Conservation (phyloP, 2,113 vertebrate genomes). For the Seriola rivoliana region DNA sequence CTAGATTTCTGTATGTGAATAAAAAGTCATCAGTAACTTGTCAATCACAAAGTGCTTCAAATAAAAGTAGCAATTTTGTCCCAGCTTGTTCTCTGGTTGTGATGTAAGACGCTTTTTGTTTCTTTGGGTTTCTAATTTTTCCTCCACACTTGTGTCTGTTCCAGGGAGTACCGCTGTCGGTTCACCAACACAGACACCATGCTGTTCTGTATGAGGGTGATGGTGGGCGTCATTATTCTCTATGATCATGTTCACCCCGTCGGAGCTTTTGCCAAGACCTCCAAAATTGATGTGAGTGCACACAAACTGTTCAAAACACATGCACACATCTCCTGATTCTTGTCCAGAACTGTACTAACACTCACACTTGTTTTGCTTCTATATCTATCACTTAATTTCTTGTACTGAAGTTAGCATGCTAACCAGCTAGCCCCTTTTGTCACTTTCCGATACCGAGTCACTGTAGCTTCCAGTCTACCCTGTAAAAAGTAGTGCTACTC, state of each 20-base stretch:
- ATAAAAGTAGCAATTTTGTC: not conserved
- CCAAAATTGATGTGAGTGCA: slow-evolving; percentile 93
- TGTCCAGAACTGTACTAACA: too few relatives aligned
- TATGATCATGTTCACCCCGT: slow-evolving; percentile 95
- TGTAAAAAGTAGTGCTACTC: too few relatives aligned
- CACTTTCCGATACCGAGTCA: too few relatives aligned
- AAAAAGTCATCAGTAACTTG: slow-evolving; percentile 7
- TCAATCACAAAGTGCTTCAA: not conserved
- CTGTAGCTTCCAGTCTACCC: too few relatives aligned
- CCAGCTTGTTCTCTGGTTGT: not conserved
- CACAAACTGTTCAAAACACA: not conserved
- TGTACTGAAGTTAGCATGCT: too few relatives aligned
- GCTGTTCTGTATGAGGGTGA: slow-evolving; percentile 96
- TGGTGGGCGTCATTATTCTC: slow-evolving; percentile 96
- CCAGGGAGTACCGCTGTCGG: slow-evolving; percentile 92
- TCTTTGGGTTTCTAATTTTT: not conserved
- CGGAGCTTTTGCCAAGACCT: slow-evolving; percentile 94
- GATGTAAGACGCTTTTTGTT: not conserved
- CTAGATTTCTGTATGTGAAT: slow-evolving; percentile 22
- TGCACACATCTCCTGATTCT: not conserved
- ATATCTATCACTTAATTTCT: too few relatives aligned
- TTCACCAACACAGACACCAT: slow-evolving; percentile 96
- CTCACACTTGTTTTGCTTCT: too few relatives aligned
- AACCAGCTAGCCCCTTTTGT: too few relatives aligned
- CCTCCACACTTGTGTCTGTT: not conserved